Evolutionary conservation across 2,113 vertebrate genomes (phyloP).

Genomic region (Cyprinodon brontotheroides): DNA sequence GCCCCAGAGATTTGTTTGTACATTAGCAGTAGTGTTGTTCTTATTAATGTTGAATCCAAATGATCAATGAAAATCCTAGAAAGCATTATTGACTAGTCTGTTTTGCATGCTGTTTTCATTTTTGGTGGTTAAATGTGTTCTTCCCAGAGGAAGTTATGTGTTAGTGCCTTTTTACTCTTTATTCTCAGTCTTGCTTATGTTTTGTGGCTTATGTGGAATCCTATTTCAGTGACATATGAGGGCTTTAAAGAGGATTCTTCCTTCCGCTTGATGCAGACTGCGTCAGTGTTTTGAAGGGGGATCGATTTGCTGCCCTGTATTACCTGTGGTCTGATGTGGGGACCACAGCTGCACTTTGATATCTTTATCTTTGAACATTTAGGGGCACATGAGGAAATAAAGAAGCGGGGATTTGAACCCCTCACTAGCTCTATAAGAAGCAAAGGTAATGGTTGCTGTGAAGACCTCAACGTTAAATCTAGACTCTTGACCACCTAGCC

Average conservation of each 20-base stretch:
- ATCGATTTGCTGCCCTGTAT: constrained; percentile 77
- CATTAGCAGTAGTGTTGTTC: constrained; percentile 32
- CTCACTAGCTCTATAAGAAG: constrained; percentile 84
- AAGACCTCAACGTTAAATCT: constrained; percentile 78
- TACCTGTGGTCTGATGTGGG: constrained; percentile 78
- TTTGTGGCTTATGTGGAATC: constrained; percentile 61
- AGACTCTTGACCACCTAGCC: constrained; percentile 74
- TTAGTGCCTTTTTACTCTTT: constrained; percentile 51
- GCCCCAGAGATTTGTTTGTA: constrained; percentile 21
- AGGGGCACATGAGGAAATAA: constrained; percentile 85
- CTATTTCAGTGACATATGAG: constrained; percentile 64
- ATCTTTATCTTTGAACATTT: constrained; percentile 85
- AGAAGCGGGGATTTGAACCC: constrained; percentile 83
- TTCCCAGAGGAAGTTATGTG: constrained; percentile 49
- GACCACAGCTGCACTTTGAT: constrained; percentile 81
- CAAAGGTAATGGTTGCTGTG: constrained; percentile 84
- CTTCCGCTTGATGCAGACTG: constrained; percentile 61
- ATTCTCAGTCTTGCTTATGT: constrained; percentile 37
- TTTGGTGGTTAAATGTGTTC: constrained; percentile 45
- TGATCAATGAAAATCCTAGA: constrained; percentile 24
- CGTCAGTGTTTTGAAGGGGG: constrained; percentile 61
- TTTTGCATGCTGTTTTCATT: constrained; percentile 68
- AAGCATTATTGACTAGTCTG: constrained; percentile 29
- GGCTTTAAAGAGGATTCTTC: constrained; percentile 62
- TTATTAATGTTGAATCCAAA: constrained; percentile 31